Evolutionary conservation across 2,113 vertebrate species (phyloP), one percentile per base, ranked within the genome.

Genomic region (Camelus bactrianus): DNA sequence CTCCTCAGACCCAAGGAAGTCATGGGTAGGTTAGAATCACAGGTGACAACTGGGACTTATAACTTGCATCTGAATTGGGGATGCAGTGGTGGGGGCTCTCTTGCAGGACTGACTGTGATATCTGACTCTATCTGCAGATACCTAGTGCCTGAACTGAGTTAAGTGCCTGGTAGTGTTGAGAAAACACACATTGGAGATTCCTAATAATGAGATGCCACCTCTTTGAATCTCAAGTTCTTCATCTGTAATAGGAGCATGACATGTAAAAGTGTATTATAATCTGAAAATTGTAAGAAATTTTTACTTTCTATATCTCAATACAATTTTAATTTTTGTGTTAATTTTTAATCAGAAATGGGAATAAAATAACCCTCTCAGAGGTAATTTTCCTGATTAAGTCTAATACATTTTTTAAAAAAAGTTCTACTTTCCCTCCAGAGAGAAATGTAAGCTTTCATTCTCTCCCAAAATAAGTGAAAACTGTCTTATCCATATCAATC

Each of bases 281-380:
- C 16, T 30, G 62, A 48, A 79, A 92, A 82, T 60, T 62, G 15
- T 17, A 86, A 58, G 50, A 26, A 38, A 60, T 19, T 38, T 72
- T 91, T 65, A 69, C 3, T 56, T 89, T 50, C 89, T 22, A 46
- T 5, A 46, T 72, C 4, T 95, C 20, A 82, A 15, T 35, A 82
- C 13, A 65, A 81, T 52, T 62, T 75, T 84, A 48, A 46, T 69
- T 60, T 83, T 91, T n/a, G 9, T 64, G 30, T 54, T 89, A 79
- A 3, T 69, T 95, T 73, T 84, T 80, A 73, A n/a, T 52, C n/a
- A 88, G 52, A 91, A 96, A 76, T 65, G 5, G 24, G 60, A 60
- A 64, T 42, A 42, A 64, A 91, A 72, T 0, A 0, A 22, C 11
- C 13, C 8, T 94, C 16, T 70, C 38, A 48, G 15, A 92, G 19